Conservation (phyloP, 2,797 vertebrate species). For the Gadopsis marmoratus region DNA sequence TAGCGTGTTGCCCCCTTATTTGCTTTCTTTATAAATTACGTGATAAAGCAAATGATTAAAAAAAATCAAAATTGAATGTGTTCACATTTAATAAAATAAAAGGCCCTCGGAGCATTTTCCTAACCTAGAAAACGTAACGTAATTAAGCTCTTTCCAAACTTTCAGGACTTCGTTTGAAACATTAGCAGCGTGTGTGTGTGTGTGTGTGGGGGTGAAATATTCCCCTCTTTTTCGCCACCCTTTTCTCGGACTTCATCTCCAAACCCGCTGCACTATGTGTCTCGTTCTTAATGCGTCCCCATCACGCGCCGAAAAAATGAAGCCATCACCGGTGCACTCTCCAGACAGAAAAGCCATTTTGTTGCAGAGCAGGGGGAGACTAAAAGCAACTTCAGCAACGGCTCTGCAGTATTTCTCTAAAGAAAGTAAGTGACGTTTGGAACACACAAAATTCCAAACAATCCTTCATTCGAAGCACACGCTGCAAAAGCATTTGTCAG, state of each 20-base stretch:
- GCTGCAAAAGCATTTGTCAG: slow-evolving; percentile 66
- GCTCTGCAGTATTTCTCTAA: slow-evolving; percentile 23
- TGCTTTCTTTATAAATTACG: not conserved
- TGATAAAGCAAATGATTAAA: too few species aligned
- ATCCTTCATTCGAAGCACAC: slow-evolving; percentile 40
- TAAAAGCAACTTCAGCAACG: slow-evolving; percentile 32
- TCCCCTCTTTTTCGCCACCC: not conserved
- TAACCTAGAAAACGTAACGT: too few species aligned
- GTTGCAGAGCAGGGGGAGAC: slow-evolving; percentile 6
- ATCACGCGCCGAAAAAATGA: slow-evolving; percentile 8
- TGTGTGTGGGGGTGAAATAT: not conserved
- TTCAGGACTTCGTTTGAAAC: too few species aligned
- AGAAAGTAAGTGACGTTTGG: slow-evolving; percentile 40
- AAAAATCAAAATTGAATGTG: too few species aligned
- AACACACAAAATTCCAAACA: slow-evolving; percentile 49
- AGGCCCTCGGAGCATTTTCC: too few species aligned
- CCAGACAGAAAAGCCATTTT: slow-evolving; percentile 41
- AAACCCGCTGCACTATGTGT: not conserved
- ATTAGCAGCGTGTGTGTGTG: too few species aligned
- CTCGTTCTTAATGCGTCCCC: not conserved
- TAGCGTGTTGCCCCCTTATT: not conserved
- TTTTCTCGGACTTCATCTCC: slow-evolving; percentile 5
- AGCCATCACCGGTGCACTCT: slow-evolving; percentile 21
- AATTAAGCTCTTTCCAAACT: too few species aligned
- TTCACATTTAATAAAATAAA: too few species aligned